These are phyloP conservation scores for Patagioenas fasciata DNA, from an alignment of 2,113 vertebrate species.

Conservation along the genomic window DNA sequence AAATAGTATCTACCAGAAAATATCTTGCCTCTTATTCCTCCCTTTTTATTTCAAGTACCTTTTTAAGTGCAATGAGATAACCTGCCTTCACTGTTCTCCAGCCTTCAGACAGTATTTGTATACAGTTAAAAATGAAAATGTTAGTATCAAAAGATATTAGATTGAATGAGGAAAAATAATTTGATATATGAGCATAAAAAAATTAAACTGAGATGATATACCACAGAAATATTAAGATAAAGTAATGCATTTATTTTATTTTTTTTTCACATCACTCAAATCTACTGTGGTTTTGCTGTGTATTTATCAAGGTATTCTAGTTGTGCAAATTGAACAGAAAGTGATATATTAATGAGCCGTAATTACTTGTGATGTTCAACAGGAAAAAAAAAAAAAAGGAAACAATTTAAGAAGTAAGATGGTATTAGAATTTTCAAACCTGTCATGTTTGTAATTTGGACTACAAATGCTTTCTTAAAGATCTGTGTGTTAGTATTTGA, in stretches of 20 bases:
- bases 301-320: background rate
- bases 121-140: background rate
- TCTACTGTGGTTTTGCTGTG: background rate
- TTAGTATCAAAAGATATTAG: background rate
- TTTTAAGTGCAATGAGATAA: background rate
- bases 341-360: background rate
- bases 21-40: background rate
- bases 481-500: background rate
- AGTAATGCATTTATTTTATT: background rate
- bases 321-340: background rate
- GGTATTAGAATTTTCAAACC: background rate
- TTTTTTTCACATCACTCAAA: background rate
- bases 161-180: background rate
- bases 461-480: background rate
- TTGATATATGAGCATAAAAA: background rate
- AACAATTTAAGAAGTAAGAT: background rate
- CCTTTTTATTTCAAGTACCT: background rate
- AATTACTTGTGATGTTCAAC: background rate
- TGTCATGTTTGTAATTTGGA: background rate
- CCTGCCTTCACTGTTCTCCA: background rate
- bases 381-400: background rate
- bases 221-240: background rate
- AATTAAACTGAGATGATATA: background rate
- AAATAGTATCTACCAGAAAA: background rate
- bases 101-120: background rate